Evolutionary conservation across 2,113 vertebrate genomes (phyloP).

Genomic region (Aptenodytes patagonicus): DNA sequence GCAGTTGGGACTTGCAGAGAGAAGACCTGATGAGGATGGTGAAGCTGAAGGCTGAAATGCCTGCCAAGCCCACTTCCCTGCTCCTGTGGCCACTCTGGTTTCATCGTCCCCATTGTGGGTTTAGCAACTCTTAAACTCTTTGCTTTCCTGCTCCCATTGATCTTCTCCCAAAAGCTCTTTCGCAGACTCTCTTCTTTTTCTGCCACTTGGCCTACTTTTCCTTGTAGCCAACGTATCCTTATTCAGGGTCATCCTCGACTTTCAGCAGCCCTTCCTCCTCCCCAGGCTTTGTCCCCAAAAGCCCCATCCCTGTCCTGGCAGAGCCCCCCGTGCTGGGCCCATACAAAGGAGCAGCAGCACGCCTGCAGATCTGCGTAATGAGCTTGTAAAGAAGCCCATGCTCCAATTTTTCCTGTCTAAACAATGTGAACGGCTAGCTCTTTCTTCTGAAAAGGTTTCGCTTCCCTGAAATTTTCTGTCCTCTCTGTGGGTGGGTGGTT

Average conservation of each 20-base stretch:
- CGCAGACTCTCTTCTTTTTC: neutral
- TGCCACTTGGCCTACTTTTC: neutral
- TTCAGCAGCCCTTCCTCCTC: neutral
- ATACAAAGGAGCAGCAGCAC: neutral
- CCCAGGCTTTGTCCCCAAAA: neutral
- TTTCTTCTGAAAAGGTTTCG: neutral
- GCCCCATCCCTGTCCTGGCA: neutral
- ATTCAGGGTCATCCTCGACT: neutral
- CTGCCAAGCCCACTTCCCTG: fast-evolving
- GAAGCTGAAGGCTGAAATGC: neutral
- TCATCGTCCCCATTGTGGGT: fast-evolving
- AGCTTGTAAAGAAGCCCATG: neutral
- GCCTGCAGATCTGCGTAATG: neutral
- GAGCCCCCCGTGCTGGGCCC: neutral
- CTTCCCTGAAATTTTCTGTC: neutral
- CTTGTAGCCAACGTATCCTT: neutral
- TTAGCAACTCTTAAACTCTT: neutral
- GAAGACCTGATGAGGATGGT: neutral
- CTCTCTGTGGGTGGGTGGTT: slow-evolving; percentile 2
- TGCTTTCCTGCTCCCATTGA: neutral
- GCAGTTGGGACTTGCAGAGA: neutral
- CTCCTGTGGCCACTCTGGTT: neutral
- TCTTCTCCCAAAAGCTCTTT: neutral
- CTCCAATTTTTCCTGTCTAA: neutral
- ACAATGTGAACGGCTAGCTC: neutral